phyloP scores from a whole-genome alignment of 2,888 invertebrate species.

The Conchocele bisecta region DNA sequence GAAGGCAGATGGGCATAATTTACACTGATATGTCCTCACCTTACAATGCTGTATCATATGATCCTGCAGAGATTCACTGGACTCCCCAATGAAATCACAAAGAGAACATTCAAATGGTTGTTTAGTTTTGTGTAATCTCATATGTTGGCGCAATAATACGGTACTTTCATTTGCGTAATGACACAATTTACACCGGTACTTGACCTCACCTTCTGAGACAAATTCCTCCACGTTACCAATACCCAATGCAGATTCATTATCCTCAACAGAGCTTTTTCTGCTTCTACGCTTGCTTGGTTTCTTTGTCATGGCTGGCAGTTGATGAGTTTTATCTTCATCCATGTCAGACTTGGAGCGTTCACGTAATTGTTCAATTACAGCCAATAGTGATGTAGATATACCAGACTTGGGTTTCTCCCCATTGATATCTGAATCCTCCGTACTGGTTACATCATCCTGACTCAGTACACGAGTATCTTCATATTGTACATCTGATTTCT shows the following conservation, averaged over 20 bases:
- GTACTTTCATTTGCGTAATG: constrained; percentile 77
- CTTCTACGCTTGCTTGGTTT: constrained; percentile 55
- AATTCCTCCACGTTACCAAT: constrained; percentile 76
- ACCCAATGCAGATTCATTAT: constrained; percentile 59
- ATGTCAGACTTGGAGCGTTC: constrained; percentile 70
- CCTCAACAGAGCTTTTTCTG: constrained; percentile 60
- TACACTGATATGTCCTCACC: constrained; percentile 79
- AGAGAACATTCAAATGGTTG: constrained; percentile 80
- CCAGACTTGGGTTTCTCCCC: constrained; percentile 64
- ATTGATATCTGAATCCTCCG: constrained; percentile 40
- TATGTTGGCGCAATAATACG: constrained; percentile 74
- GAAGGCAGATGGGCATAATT: constrained; percentile 76
- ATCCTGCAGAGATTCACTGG: constrained; percentile 77
- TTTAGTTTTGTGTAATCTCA: constrained; percentile 79
- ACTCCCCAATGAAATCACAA: constrained; percentile 76
- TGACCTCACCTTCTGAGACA: constrained; percentile 60
- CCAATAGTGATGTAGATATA: constrained; percentile 80
- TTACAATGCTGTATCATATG: constrained; percentile 82
- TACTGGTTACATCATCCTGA: constrained; percentile 49
- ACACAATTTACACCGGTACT: constrained; percentile 78
- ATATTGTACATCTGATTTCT: background rate
- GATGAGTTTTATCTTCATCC: constrained; percentile 51
- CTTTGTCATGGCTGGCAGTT: constrained; percentile 21
- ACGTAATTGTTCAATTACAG: constrained; percentile 81
- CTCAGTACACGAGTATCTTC: constrained; percentile 39